Evolutionary conservation across 2,113 vertebrate species (phyloP), one percentile per base, ranked within the genome.

Genomic region (Hyla sarda): DNA sequence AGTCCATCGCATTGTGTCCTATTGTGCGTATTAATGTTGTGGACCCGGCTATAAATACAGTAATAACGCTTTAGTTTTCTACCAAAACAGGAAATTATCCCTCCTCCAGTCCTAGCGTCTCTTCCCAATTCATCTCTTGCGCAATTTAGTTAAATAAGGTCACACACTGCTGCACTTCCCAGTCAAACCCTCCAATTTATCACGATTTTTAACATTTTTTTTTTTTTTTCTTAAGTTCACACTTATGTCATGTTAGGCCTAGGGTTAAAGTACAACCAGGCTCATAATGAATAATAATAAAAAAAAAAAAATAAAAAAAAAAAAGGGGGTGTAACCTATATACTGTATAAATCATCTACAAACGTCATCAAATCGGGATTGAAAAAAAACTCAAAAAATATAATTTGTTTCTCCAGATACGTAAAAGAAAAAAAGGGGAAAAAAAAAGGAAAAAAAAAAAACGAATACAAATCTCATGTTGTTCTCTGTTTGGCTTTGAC

Each of bases 401-500:
- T 58, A 5, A 28, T 52, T 30, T 50, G 28, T 67, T 82, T 50
- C n/a, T 50, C 32, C 87, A 80, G 87, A 81, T 88, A 89, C 84
- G 90, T 72, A 88, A 89, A 86, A 90, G 41, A 41, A 8, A 8
- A 41, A 41, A 41, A 41, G 41, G 8, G 8, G 8, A 41, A 41
- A 41, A 41, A 41, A 5, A 41, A 5, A 56, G n/a, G 41, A 41
- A 41, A 41, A 41, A 41, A 41, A 41, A 41, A 5, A 41, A 5
- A 56, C 91, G 90, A 90, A 91, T 58, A 58, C 56, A 52, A 50
- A 73, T 83, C 21, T 85, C 92, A 93, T 89, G 93, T 94, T 95
- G 93, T 94, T 91, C 93, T 95, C 91, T 91, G 91, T 94, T 95
- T 93, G 92, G 90, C 87, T 92, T 91, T 94, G 94, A 93, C 93